phyloP scores from a whole-genome alignment of 1,140 invertebrate genomes.

The Campodea augens region DNA sequence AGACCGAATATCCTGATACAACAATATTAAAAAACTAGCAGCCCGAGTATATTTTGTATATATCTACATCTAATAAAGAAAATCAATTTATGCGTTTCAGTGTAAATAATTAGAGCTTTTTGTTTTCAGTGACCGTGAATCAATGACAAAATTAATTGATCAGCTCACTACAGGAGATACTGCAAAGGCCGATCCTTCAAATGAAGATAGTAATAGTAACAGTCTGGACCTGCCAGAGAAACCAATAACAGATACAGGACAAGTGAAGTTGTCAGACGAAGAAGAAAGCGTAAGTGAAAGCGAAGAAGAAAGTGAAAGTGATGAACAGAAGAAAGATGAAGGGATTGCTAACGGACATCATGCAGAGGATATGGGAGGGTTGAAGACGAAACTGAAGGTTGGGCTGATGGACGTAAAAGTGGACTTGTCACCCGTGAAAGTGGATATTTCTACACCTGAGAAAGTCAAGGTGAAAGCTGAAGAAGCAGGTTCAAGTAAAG shows the following conservation, averaged over 20 bases:
- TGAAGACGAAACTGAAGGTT: too few relatives aligned
- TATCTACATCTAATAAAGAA: too few relatives aligned
- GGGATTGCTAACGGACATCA: conserved; percentile 13
- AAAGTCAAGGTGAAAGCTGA: too few relatives aligned
- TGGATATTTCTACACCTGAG: too few relatives aligned
- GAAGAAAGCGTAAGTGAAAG: conserved; percentile 19
- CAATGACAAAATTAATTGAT: conserved; percentile 49
- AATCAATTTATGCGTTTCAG: too few relatives aligned
- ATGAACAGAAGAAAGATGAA: conserved; percentile 18
- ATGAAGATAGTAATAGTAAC: conserved; percentile 45
- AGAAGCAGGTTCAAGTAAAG: too few relatives aligned
- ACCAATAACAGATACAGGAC: conserved; percentile 29
- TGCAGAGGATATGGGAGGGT: conserved; percentile 13
- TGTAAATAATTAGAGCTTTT: too few relatives aligned
- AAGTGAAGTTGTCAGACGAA: conserved; percentile 14
- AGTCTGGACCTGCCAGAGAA: conserved; percentile 30
- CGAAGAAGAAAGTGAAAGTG: conserved; percentile 23
- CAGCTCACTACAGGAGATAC: conserved; percentile 44
- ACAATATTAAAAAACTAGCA: too few relatives aligned
- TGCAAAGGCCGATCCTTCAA: conserved; percentile 27
- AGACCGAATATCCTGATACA: too few relatives aligned
- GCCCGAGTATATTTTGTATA: too few relatives aligned
- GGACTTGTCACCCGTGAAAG: too few relatives aligned
- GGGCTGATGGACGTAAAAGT: too few relatives aligned
- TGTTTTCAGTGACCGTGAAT: conserved; percentile 41